Evolutionary conservation across 2,888 invertebrate species (phyloP), one percentile per base, ranked within the genome.

Genomic region (Cotesia congregata): DNA sequence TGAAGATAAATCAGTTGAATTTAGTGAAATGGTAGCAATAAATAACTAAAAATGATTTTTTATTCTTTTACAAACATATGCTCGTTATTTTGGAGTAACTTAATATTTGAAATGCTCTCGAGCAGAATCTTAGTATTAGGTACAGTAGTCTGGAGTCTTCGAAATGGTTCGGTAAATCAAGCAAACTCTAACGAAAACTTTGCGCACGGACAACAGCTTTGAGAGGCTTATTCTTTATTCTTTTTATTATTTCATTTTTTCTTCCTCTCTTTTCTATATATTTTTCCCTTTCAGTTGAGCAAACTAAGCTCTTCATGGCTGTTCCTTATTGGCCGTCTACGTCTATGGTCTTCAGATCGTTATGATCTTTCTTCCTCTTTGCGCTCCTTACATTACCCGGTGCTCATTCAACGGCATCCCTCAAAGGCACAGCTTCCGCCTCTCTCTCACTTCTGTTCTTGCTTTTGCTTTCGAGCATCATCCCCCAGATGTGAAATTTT

Each of bases 401-500:
- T 69, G 62, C 69, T 67, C 50, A 50, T 68, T 17, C 67, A 15
- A 67, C 40, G 20, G 40, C 50, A 61, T 62, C 67, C 71, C 75
- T 74, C 70, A 75, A 76, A 78, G 64, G 62, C 70, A 12, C 75
- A 76, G 78, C 78, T 68, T 73, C 77, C 41, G 20, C 41, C 62
- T 41, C 64, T 30, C 61, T 67, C 72, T 71, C 60, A 65, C 30
- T 50, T 12, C 12, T 50, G 50, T 12, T 6, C 12, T 12, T 50
- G 9, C 50, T 50, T 12, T 12, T 12, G 50, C 4, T 12, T 1
- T 4, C 50, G 50, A 50, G 50, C 50, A 73, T 41, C 70, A 82
- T 77, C 80, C 80, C 79, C 79, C 80, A 85, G 84, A 85, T 83
- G 85, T 81, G 85, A 83, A 86, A 87, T 87, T 86, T 86, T 86